These are phyloP conservation scores for Allygus modestus DNA, from an alignment of 2,888 invertebrate genomes.

Conservation along the genomic window DNA sequence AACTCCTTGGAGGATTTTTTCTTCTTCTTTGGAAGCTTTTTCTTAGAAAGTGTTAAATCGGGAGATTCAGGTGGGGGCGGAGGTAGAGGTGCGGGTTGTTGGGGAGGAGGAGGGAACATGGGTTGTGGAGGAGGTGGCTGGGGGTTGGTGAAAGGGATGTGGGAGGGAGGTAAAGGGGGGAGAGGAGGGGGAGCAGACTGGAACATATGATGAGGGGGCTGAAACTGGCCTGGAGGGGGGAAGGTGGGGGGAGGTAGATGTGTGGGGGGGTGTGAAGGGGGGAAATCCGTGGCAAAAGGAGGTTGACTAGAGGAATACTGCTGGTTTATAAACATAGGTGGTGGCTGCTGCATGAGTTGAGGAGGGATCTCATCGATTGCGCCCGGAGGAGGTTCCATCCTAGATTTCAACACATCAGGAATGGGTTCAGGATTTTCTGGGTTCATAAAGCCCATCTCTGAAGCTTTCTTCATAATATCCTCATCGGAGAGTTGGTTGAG, in stretches of 20 bases:
- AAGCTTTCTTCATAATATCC: conserved; percentile 79
- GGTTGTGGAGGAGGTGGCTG: conserved; percentile 56
- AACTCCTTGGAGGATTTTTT: conserved; percentile 41
- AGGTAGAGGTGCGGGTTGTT: conserved; percentile 6
- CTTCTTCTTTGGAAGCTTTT: conserved; percentile 42
- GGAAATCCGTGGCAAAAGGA: conserved; percentile 27
- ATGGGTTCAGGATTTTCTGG: conserved; percentile 59
- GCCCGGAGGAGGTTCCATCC: conserved; percentile 17
- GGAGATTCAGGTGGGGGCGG: conserved; percentile 44
- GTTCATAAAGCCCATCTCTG: conserved; percentile 74
- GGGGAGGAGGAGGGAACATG: conserved; percentile 56
- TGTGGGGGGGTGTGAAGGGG: conserved; percentile 43
- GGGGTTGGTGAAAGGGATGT: conserved; percentile 60
- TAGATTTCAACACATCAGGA: conserved; percentile 16
- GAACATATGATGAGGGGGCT: conserved; percentile 52
- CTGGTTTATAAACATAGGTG: conserved; percentile 7
- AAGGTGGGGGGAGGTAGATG: conserved; percentile 41
- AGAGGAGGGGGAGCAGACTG: conserved; percentile 51
- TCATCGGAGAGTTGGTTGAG: conserved; percentile 78
- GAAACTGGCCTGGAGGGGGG: not conserved
- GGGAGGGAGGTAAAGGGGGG: conserved; percentile 59
- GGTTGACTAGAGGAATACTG: conserved; percentile 22
- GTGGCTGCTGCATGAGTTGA: not conserved
- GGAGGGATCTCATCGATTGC: not conserved
- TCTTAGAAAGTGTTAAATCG: conserved; percentile 25